Conservation (phyloP, 35 echinoderm and acorn worm genomes). For the Eucidaris tribuloides region DNA sequence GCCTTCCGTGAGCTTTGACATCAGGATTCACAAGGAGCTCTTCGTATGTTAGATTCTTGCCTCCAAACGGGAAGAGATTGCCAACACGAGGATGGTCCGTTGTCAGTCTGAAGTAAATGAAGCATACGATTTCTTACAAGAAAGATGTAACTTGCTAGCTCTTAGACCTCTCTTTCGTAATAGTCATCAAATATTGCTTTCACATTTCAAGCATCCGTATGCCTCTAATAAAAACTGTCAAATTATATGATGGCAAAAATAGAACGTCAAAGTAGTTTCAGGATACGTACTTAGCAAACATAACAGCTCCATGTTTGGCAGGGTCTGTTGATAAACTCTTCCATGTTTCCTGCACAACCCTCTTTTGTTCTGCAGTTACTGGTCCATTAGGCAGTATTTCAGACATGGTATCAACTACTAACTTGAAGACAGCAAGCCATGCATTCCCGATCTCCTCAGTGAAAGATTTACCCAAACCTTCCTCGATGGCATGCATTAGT, state of each 20-base stretch:
- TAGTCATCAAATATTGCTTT: no score
- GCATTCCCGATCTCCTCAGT: neutral
- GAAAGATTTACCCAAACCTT: neutral
- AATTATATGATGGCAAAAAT: no score
- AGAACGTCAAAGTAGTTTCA: no score
- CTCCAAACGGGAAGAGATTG: slow-evolving; percentile 33
- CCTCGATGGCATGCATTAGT: neutral
- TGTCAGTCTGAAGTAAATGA: slow-evolving; percentile 30
- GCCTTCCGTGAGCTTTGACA: slow-evolving; percentile 26
- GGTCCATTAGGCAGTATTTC: neutral
- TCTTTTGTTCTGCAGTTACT: slow-evolving; percentile 30
- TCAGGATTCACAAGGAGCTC: slow-evolving; percentile 23
- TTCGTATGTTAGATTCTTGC: neutral
- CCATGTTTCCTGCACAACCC: slow-evolving; percentile 41
- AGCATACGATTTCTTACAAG: no score
- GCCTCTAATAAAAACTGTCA: no score
- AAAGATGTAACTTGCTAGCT: no score
- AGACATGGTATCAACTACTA: neutral
- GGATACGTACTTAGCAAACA: slow-evolving; percentile 45
- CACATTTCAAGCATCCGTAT: no score
- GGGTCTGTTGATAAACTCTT: slow-evolving; percentile 12
- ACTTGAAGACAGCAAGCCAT: neutral
- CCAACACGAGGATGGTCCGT: neutral
- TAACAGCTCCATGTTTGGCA: slow-evolving; percentile 16
- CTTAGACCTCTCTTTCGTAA: no score